Evolutionary conservation across 2,797 vertebrate species (phyloP).

Genomic region (Argya squamiceps): DNA sequence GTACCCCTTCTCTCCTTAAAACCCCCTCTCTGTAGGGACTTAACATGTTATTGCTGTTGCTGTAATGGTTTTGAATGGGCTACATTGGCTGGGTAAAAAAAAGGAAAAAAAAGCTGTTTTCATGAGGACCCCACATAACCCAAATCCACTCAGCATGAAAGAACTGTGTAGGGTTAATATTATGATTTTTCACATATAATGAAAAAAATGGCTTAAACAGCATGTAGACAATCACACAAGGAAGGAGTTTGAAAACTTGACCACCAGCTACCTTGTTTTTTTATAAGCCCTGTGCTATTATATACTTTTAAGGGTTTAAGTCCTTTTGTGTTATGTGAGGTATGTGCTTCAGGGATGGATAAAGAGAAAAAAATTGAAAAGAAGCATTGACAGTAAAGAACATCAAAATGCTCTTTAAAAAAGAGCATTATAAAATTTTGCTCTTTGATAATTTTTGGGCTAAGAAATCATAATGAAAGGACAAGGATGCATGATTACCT

Average conservation of each 20-base stretch:
- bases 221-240: not conserved
- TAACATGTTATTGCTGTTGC: fast-evolving
- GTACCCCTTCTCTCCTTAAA: not conserved
- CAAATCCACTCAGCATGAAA: not conserved
- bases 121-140: not conserved
- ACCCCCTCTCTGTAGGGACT: not conserved
- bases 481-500: slow-evolving; percentile 15
- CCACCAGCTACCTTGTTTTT: not conserved
- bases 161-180: not conserved
- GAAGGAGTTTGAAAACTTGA: not conserved
- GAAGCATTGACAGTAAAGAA: not conserved
- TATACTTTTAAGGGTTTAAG: not conserved
- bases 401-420: not conserved
- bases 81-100: not conserved
- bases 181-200: not conserved
- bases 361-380: not conserved
- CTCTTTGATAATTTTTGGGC: slow-evolving; percentile 40
- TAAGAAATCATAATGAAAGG: slow-evolving; percentile 31
- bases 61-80: not conserved
- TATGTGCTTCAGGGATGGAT: not conserved
- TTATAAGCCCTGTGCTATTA: not conserved
- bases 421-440: not conserved
- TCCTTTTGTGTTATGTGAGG: not conserved
- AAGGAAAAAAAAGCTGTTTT: not conserved
- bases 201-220: not conserved